These are phyloP conservation scores for Linurgus olivaceus DNA, from an alignment of 2,797 vertebrate genomes.

Conservation along the genomic window DNA sequence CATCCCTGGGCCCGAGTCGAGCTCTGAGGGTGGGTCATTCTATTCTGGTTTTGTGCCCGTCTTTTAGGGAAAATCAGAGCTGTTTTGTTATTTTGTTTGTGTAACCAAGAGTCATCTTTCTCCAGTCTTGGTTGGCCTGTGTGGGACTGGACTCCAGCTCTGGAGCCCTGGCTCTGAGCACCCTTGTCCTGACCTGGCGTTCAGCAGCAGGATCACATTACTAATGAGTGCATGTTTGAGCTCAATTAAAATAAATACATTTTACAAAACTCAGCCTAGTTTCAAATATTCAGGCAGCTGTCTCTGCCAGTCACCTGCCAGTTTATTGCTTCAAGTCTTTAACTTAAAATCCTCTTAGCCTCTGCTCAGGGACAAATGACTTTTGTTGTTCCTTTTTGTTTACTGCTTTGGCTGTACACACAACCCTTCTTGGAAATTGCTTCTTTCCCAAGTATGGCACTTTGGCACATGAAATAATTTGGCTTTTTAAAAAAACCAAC, in stretches of 20 bases:
- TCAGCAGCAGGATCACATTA: constrained; percentile 32
- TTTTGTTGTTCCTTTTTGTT: constrained; percentile 44
- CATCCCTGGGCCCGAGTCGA: not conserved
- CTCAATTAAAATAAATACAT: constrained; percentile 58
- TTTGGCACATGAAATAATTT: constrained; percentile 21
- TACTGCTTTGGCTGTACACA: constrained; percentile 38
- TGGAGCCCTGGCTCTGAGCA: not conserved
- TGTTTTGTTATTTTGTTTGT: not conserved
- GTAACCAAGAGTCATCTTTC: not conserved
- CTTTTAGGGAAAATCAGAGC: not conserved
- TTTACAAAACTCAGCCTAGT: constrained; percentile 56
- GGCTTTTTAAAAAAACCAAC: not conserved
- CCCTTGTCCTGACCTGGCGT: not conserved
- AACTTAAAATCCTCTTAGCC: not conserved
- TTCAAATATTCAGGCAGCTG: constrained; percentile 61
- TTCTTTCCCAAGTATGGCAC: constrained; percentile 31
- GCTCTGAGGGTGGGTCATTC: not conserved
- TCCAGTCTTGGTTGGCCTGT: not conserved
- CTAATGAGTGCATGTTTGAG: constrained; percentile 40
- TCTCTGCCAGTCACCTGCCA: constrained; percentile 62
- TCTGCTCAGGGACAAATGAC: not conserved
- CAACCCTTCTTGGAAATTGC: constrained; percentile 21
- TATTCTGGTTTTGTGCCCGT: not conserved
- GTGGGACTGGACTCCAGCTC: not conserved
- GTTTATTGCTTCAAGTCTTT: constrained; percentile 14